A percentile compares a stretch with the other conserved stretches of the same genome.
phyloP scores from a whole-genome alignment of 2,888 invertebrate genomes.

The Agonopterix subpropinquella region DNA sequence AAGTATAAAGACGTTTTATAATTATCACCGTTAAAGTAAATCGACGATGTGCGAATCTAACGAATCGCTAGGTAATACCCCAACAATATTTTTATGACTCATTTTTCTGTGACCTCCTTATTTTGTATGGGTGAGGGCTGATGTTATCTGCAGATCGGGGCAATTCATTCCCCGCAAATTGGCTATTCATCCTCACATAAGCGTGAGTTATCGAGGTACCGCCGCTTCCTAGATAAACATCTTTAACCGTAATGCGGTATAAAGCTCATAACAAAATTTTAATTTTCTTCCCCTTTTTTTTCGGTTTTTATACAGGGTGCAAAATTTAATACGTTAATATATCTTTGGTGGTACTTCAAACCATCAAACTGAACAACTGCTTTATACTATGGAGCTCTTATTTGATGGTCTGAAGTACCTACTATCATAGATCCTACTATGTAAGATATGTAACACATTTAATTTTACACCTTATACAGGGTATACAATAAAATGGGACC shows the following conservation, averaged over 20 bases:
- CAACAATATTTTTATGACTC: neutral
- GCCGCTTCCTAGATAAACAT: constrained; percentile 31
- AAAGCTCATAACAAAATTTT: constrained; percentile 26
- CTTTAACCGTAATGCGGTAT: constrained; percentile 24
- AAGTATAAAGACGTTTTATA: too few relatives aligned
- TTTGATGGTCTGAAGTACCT: too few relatives aligned
- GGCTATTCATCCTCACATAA: constrained; percentile 56
- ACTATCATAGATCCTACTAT: too few relatives aligned
- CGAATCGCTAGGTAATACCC: neutral
- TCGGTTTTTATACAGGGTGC: constrained; percentile 2
- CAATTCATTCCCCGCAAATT: constrained; percentile 57
- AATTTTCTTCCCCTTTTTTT: constrained; percentile 16
- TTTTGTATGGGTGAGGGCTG: constrained; percentile 11
- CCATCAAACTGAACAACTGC: too few relatives aligned
- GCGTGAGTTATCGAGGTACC: constrained; percentile 45
- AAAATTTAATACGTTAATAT: too few relatives aligned
- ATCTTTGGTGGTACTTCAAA: too few relatives aligned
- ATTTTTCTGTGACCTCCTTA: constrained; percentile 2
- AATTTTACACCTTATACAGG: too few relatives aligned
- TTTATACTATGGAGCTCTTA: too few relatives aligned
- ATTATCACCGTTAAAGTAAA: neutral
- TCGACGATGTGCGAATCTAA: neutral
- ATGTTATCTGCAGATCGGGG: constrained; percentile 47
- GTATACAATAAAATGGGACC: too few relatives aligned
- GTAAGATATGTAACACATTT: too few relatives aligned